These are phyloP conservation scores for Sebastes vulpes DNA, from an alignment of 2,797 vertebrate genomes.

Conservation along the genomic window DNA sequence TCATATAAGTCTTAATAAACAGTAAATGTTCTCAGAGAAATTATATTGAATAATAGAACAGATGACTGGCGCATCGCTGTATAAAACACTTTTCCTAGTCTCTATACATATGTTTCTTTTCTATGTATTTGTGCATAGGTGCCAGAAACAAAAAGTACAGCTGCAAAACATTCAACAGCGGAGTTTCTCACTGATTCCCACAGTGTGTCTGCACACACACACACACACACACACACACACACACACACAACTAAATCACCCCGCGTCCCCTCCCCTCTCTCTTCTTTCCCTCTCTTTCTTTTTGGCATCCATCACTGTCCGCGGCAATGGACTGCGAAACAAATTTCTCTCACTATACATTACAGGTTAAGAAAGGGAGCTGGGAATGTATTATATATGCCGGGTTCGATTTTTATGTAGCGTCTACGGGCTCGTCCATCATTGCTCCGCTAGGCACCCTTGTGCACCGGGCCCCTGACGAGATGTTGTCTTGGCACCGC, in stretches of 20 bases:
- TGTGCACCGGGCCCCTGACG: constrained; percentile 67
- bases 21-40: neutral
- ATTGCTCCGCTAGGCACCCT: constrained; percentile 63
- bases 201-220: neutral
- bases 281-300: constrained; percentile 49
- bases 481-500: constrained; percentile 76
- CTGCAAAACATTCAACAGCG: neutral
- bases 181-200: neutral
- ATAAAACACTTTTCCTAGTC: neutral
- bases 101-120: neutral
- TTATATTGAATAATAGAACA: neutral
- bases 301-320: constrained; percentile 78
- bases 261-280: neutral
- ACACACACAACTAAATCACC: neutral
- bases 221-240: neutral
- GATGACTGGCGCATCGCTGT: neutral
- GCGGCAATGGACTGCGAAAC: constrained; percentile 74
- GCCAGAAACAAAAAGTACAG: neutral
- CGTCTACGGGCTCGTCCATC: constrained; percentile 78
- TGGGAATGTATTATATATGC: constrained; percentile 75
- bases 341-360: constrained; percentile 81
- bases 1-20: neutral
- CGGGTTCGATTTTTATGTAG: constrained; percentile 79
- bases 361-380: constrained; percentile 80
- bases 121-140: neutral